Evolutionary conservation across 2,797 vertebrate genomes (phyloP), one percentile per base, ranked within the genome.

Genomic region (Gymnopithys bicolor): DNA sequence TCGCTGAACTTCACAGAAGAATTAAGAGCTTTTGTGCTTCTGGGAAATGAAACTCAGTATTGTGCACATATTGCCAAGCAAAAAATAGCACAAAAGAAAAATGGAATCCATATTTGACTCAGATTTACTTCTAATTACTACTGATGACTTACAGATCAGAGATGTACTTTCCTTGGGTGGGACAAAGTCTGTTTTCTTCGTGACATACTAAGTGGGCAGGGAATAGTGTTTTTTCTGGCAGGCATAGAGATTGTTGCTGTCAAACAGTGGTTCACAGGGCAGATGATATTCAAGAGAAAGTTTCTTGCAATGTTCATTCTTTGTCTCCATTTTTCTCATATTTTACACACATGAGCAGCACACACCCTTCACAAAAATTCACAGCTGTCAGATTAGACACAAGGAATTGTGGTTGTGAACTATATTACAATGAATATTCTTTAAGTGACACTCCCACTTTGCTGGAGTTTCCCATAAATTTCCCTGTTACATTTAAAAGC

Each of bases 281-380:
- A 88, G 55, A 71, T 77, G 78, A 85, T 32, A 37, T 0, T 0
- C 8, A 32, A 58, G 52, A 90, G 43, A 90, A 90, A 33, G 56
- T 74, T 84, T 82, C 52, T 82, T 5, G 1, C 2, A 3, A 15
- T 79, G n/a, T 52, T 88, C 22, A 35, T 87, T 93, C 32, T 83
- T 77, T 70, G 21, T 71, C 53, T 84, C 35, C 28, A 43, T 75
- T 88, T 82, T 48, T 87, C 63, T 93, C 74, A 67, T 7, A 13
- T 45, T 88, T 90, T 43, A 56, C 52, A 87, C 56, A 77, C 16
- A 83, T 53, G 64, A 68, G 45, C n/a, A 60, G 69, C 43, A 75
- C 46, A 83, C 73, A 8, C 60, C 81, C 70, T 56, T 76, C 55
- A 49, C 45, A 92, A 87, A 70, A 95, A 92, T 90, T 85, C 60